Percentiles rank a stretch among this genome's conserved stretches.
Evolutionary conservation across 2,888 invertebrate genomes (phyloP).

Genomic region (Acrobasis suavella): DNA sequence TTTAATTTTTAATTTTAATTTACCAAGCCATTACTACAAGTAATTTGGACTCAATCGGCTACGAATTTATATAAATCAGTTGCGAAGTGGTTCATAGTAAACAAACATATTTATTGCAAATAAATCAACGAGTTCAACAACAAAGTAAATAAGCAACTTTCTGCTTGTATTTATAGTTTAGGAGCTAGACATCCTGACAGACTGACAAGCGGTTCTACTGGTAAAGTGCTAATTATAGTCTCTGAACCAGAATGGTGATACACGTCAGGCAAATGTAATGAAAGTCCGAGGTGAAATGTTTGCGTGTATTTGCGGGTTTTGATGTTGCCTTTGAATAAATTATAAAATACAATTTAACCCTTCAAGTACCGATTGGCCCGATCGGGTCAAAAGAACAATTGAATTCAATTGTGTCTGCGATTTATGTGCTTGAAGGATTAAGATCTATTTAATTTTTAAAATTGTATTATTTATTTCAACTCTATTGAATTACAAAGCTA

Average conservation of each 20-base stretch:
- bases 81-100: no score
- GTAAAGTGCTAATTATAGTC: slow-evolving; percentile 20
- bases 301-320: neutral
- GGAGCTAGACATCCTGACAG: slow-evolving; percentile 13
- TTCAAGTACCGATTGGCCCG: no score
- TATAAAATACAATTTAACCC: no score
- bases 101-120: neutral
- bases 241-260: neutral
- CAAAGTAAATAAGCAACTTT: slow-evolving; percentile 14
- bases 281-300: slow-evolving; percentile 7
- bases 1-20: no score
- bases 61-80: neutral
- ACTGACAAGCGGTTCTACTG: slow-evolving; percentile 18
- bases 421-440: no score
- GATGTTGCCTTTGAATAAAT: neutral
- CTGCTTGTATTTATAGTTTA: slow-evolving; percentile 21
- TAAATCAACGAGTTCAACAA: slow-evolving; percentile 7
- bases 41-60: no score
- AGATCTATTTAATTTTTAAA: no score
- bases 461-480: no score
- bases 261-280: neutral
- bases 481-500: no score
- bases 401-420: no score
- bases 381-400: no score
- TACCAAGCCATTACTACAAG: no score